Percentiles rank a stretch among this genome's conserved stretches.
These are phyloP conservation scores for Aphis craccivora DNA, from an alignment of 1,140 invertebrate species.

Conservation along the genomic window DNA sequence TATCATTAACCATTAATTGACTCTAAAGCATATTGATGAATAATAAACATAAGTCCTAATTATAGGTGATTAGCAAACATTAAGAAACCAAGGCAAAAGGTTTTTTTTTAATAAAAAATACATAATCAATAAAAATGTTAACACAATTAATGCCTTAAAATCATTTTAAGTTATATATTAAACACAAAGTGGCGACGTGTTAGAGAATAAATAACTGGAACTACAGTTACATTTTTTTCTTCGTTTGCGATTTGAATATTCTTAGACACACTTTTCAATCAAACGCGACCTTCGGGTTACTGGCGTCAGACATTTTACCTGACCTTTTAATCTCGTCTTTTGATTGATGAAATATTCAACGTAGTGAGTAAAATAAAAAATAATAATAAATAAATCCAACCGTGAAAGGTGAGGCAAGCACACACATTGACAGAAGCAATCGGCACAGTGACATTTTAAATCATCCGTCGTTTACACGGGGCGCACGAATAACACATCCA, in stretches of 20 bases:
- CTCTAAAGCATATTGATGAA: not conserved
- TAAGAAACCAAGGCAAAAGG: not conserved
- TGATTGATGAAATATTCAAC: slow-evolving; percentile 38
- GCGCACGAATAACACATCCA: slow-evolving; percentile 52
- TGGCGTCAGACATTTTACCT: not conserved
- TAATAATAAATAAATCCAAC: slow-evolving; percentile 22
- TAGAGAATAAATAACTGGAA: not conserved
- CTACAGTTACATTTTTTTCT: not conserved
- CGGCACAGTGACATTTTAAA: slow-evolving; percentile 52
- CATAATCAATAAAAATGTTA: not conserved
- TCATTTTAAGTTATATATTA: not conserved
- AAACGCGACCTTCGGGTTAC: not conserved
- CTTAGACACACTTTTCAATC: not conserved
- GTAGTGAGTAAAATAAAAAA: not conserved
- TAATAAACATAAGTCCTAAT: not conserved
- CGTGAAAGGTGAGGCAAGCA: not conserved
- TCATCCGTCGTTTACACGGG: slow-evolving; percentile 50
- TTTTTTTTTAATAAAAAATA: not conserved
- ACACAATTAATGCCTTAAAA: not conserved
- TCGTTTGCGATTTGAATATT: not conserved
- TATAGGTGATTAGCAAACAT: not conserved
- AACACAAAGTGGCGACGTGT: not conserved
- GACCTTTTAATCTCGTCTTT: slow-evolving; percentile 34
- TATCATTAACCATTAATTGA: not conserved
- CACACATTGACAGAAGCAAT: slow-evolving; percentile 37